phyloP scores from a whole-genome alignment of 2,113 vertebrate genomes.

The Zosterops lateralis region DNA sequence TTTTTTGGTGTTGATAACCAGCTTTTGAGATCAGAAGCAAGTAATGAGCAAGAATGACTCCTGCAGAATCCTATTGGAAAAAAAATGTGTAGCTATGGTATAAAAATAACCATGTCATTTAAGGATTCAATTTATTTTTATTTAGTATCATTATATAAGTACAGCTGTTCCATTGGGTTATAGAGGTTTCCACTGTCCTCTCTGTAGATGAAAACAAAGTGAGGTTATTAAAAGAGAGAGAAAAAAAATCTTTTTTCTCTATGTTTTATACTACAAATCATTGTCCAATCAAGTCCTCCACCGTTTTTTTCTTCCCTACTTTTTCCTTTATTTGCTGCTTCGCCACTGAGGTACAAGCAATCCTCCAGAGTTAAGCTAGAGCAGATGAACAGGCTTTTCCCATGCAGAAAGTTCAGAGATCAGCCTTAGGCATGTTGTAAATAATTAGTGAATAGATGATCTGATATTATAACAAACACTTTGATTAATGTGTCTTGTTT shows the following conservation, averaged over 20 bases:
- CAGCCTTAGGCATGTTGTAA: constrained; percentile 6
- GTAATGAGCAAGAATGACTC: neutral
- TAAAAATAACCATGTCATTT: neutral
- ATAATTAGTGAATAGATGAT: neutral
- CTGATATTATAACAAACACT: neutral
- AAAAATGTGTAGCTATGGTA: neutral
- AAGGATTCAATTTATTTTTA: neutral
- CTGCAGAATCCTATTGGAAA: neutral
- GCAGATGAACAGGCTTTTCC: neutral
- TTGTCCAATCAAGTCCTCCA: neutral
- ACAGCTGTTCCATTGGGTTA: neutral
- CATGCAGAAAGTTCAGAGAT: neutral
- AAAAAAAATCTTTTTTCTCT: neutral
- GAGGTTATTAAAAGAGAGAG: neutral
- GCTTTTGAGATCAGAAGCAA: neutral
- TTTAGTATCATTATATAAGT: neutral
- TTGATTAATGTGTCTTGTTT: neutral
- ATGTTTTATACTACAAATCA: neutral
- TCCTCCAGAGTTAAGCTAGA: neutral
- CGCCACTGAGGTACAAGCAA: neutral
- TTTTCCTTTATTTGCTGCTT: neutral
- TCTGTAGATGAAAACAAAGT: neutral
- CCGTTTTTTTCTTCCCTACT: neutral
- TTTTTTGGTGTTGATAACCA: neutral
- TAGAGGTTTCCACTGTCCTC: neutral